Base-by-base conservation (phyloP, 2,113 vertebrate species). In the Nycticebus coucang region DNA sequence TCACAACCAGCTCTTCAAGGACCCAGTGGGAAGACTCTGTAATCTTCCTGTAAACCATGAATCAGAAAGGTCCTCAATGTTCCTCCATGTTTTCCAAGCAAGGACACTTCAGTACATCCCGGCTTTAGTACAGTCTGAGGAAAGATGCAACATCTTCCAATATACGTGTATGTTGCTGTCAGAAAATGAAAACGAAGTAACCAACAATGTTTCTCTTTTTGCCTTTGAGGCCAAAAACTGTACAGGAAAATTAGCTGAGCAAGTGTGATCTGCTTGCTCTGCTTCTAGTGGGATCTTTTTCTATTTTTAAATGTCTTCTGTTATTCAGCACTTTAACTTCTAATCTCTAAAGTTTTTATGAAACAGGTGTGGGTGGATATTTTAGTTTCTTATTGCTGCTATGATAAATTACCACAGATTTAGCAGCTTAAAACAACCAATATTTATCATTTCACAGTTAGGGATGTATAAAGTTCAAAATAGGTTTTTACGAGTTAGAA, bases 81-180 rank as follows among this genome's bases (percentile, higher is more conserved):
- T 95, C 19, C 41, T 86, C 45, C 30, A 14, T n/a, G 79, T 68
- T 62, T 91, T 91, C 68, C 45, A 87, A 93, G 50, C n/a, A 60
- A 79, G 45, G 53, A n/a, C 21, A 41, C 33, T 6, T 41, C 17
- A 80, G 60, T 83, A 88, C 74, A 91, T 19, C 13, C 26, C 17
- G 53, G 26, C 35, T 83, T 9, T 57, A n/a, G 19, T 4, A n/a
- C 1, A 78, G 8, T 15, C 15, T 21, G 57, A 24, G 69, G 60
- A 64, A 89, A 96, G 75, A 35, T 2, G 4, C 26, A 50, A 21
- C 26, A 90, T 30, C 37, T 81, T 69, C 55, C 68, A 41, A 5
- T 71, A 22, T 64, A 71, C 68, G 72, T 77, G 22, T 9, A 41
- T 62, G 59, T 11, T 75, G 53, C 82, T 22, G 13, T 81, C 59